Percentiles rank a stretch among this genome's conserved stretches.
Conservation (phyloP, 2,797 vertebrate genomes). For the Typhlichthys subterraneus region DNA sequence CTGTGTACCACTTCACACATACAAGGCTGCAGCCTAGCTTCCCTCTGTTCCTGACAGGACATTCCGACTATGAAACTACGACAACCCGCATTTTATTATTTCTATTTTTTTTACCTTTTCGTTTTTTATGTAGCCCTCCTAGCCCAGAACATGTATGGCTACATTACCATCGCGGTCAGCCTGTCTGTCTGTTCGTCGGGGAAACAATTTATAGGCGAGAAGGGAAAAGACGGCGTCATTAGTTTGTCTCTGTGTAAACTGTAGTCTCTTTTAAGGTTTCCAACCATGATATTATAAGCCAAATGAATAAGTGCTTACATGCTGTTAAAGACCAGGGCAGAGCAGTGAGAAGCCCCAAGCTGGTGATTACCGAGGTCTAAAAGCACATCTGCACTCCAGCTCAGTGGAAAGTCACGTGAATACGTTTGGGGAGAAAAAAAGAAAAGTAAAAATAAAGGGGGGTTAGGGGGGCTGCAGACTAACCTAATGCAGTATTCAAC, state of each 20-base stretch:
- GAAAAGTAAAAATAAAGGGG: conserved; percentile 34
- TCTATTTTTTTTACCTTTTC: too few species aligned
- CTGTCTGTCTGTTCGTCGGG: conserved; percentile 25
- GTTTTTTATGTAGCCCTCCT: conserved; percentile 7
- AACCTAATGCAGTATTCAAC: conserved; percentile 31
- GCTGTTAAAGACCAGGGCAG: conserved; percentile 75
- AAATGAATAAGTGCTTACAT: conserved; percentile 83
- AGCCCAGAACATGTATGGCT: not conserved
- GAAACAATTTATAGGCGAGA: conserved; percentile 26
- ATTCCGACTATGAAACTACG: not conserved
- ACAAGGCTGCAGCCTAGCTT: not conserved
- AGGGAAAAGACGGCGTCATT: conserved; percentile 48
- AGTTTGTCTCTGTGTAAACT: conserved; percentile 71
- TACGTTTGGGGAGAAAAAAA: conserved; percentile 46
- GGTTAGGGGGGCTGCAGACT: conserved; percentile 43
- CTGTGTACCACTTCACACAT: conserved; percentile 26
- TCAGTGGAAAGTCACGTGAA: conserved; percentile 60
- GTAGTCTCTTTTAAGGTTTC: conserved; percentile 70
- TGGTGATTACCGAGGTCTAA: conserved; percentile 74
- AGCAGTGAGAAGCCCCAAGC: conserved; percentile 77
- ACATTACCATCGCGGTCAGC: conserved; percentile 5
- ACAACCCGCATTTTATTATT: not conserved
- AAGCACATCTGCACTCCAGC: conserved; percentile 78
- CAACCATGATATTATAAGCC: conserved; percentile 77
- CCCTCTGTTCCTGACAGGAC: not conserved